Conservation (phyloP, 1,140 invertebrate species). For the Zaprionus camerounensis region DNA sequence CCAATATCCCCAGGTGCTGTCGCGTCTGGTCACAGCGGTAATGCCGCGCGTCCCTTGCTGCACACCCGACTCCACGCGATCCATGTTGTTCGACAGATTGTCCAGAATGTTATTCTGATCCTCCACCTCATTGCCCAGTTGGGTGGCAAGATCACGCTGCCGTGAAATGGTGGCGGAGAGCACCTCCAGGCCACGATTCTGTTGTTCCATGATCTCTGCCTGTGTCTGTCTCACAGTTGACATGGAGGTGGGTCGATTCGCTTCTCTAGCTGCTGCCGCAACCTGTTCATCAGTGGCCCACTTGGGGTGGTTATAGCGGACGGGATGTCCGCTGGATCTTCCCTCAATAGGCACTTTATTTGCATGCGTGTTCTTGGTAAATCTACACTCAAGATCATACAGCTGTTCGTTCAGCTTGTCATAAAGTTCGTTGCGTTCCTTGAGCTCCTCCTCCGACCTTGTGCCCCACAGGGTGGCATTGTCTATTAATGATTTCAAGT, state of each 20-base stretch:
- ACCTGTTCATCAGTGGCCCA: conserved; percentile 41
- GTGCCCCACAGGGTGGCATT: conserved; percentile 80
- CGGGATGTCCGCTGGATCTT: no score
- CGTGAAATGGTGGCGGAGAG: conserved; percentile 90
- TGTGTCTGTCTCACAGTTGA: conserved; percentile 75
- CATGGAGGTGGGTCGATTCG: conserved; percentile 34
- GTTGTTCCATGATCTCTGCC: conserved; percentile 86
- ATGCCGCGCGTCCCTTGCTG: conserved; percentile 89
- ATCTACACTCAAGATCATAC: conserved; percentile 42
- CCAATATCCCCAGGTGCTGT: conserved; percentile 90
- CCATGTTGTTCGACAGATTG: conserved; percentile 90
- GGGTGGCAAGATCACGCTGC: conserved; percentile 91
- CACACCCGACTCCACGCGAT: conserved; percentile 88
- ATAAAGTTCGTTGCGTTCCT: conserved; percentile 48
- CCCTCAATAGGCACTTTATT: conserved; percentile 1
- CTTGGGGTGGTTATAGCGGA: no score
- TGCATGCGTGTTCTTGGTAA: conserved; percentile 37
- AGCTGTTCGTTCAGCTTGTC: conserved; percentile 50
- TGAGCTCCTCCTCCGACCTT: conserved; percentile 47
- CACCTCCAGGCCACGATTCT: conserved; percentile 91
- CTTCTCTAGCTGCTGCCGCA: conserved; percentile 84
- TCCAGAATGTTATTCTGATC: conserved; percentile 93
- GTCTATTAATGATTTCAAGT: conserved; percentile 86
- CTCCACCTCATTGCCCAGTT: conserved; percentile 91
- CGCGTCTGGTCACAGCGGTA: conserved; percentile 87